phyloP scores from a whole-genome alignment of 2,113 vertebrate genomes.

The Oreochromis aureus region DNA sequence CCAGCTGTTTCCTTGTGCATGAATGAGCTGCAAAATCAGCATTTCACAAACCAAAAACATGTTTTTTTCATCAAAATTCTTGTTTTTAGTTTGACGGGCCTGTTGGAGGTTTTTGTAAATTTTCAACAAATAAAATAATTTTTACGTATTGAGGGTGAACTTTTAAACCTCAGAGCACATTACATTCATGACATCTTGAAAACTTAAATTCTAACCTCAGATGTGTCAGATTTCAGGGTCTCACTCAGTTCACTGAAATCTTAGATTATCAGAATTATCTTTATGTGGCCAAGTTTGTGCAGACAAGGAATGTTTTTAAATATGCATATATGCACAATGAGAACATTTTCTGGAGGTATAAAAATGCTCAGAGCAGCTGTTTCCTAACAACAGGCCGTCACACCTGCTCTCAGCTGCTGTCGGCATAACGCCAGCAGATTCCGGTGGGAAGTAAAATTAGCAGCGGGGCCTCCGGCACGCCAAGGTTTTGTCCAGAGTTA shows the following conservation, averaged over 20 bases:
- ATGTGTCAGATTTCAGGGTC: neutral
- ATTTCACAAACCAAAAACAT: too few species aligned
- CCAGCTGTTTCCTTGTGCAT: neutral
- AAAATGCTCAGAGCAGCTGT: neutral
- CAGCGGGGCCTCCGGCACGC: neutral
- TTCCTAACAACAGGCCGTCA: neutral
- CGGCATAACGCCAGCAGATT: neutral
- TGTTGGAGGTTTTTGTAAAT: neutral
- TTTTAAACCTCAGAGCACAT: neutral
- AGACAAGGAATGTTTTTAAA: neutral
- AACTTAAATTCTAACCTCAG: neutral
- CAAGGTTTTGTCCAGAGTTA: neutral
- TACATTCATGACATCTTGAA: neutral
- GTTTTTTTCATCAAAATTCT: rapidly evolving
- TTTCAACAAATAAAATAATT: neutral
- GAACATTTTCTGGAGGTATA: neutral
- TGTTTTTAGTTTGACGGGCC: too few species aligned
- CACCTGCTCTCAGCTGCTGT: neutral
- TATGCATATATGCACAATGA: neutral
- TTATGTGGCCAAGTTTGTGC: neutral
- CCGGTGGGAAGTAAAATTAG: slow-evolving; percentile 17
- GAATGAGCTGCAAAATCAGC: neutral
- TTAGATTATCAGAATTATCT: neutral
- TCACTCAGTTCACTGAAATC: neutral
- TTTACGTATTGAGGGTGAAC: neutral